Evolutionary conservation across 2,888 invertebrate species (phyloP), one percentile per base, ranked within the genome.

Genomic region (Gibbula magus): DNA sequence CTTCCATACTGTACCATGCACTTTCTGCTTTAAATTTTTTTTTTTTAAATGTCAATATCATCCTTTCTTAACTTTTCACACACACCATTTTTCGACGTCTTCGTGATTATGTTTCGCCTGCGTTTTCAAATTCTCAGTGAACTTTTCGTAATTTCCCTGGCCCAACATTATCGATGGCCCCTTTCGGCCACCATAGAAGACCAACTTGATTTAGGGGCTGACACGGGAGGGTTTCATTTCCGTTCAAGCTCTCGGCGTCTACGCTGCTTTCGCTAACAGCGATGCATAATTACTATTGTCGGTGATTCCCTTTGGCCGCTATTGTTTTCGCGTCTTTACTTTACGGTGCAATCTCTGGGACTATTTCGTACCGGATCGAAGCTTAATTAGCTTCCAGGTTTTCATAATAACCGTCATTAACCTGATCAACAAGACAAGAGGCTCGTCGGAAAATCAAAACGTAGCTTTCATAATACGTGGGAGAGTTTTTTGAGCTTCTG

Each of bases 331-430:
- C 75, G 52, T 53, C 54, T 35, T 75, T 75, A 53, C 25, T 75
- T 75, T 75, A 54, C 53, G 54, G 54, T 54, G 29, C 75, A 75
- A 75, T 75, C 75, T 52, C 53, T 20, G 32, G 35, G 54, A 32
- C 54, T 54, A 75, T 75, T 75, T 52, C 75, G 75, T 75, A 54
- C 75, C 75, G 75, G 75, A 75, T 75, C 53, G 53, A 75, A 75
- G 25, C 29, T 29, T 75, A 75, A 75, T 75, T 75, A 75, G 54
- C 75, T 75, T 75, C 53, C 53, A 75, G 53, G 35, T 75, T 75
- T 53, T 53, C 25, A 53, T 75, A 75, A 75, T 54, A 75, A 75
- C 75, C n/a, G 75, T 75, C 53, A 75, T 75, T 52, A 75, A 53
- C 39, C 70, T 20, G 39, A 70, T 20, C 70, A 35, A 32, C 20